phyloP scores from a whole-genome alignment of 2,113 vertebrate species.

The Rissa tridactyla region DNA sequence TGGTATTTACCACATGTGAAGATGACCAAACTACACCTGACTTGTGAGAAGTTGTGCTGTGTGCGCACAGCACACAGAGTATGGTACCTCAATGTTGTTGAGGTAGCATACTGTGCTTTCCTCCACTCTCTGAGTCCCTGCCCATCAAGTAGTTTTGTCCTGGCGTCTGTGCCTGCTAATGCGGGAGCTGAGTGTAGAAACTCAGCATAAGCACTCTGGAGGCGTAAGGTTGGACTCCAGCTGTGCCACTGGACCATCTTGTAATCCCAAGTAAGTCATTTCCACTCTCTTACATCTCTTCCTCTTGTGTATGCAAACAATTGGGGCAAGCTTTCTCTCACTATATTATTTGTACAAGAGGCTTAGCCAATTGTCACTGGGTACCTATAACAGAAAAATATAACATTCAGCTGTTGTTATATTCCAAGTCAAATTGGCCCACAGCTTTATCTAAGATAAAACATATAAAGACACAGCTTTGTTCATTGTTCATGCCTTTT shows the following conservation, averaged over 20 bases:
- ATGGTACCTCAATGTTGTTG: background rate
- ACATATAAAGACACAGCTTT: background rate
- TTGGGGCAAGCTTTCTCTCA: background rate
- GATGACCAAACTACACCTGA: background rate
- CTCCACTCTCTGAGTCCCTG: background rate
- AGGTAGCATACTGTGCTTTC: background rate
- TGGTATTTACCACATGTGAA: background rate
- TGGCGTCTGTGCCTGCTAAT: background rate
- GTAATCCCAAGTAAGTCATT: background rate
- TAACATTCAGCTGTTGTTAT: background rate
- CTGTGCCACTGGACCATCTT: background rate
- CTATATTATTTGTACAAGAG: background rate
- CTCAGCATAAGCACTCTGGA: background rate
- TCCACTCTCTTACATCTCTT: background rate
- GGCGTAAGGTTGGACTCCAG: background rate
- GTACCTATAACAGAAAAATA: background rate
- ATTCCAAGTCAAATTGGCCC: background rate
- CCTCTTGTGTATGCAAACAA: background rate
- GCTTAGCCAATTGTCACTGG: background rate
- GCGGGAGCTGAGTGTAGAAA: accelerated
- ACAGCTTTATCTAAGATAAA: background rate
- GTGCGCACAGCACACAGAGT: too few relatives aligned
- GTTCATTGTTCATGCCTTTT: constrained; percentile 1
- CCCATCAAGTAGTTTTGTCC: background rate
- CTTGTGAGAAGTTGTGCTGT: background rate